Evolutionary conservation across 1,140 invertebrate species (phyloP), one percentile per base, ranked within the genome.

Genomic region (Cephus cinctus): DNA sequence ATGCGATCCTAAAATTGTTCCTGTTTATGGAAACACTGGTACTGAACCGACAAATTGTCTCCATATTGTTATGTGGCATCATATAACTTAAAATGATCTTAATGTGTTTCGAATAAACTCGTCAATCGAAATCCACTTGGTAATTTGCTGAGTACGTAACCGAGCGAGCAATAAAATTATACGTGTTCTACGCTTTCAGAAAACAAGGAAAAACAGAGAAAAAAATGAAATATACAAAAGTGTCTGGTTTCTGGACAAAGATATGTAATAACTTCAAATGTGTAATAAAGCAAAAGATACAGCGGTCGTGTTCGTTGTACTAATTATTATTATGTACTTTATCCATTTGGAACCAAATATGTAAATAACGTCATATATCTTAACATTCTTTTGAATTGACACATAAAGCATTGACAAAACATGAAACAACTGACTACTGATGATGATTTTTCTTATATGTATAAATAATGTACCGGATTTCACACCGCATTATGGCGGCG

Each of bases 241-340:
- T 31, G 42, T 43, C 46, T 20, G 11, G 50, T 59, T 60, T 56
- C 41, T 16, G 51, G 36, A 47, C 16, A 30, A 22, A 48, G 19
- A 45, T 54, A 42, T 61, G 59, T 61, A 61, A 43, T 48, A 38
- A 55, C 43, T 57, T 55, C 32, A 27, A 57, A 43, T 60, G 56
- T 56, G 45, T 50, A 63, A 64, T 64, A 64, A 64, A 63, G 31
- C 32, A 43, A 62, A 35, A 16, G 40, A 50, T 59, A 40, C 58
- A 47, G 34, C 6, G n/a, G n/a, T n/a, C n/a, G n/a, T n/a, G n/a
- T n/a, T n/a, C n/a, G n/a, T n/a, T n/a, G n/a, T n/a, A n/a, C n/a
- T n/a, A n/a, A n/a, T n/a, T n/a, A n/a, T n/a, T n/a, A n/a, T n/a
- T n/a, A n/a, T n/a, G n/a, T n/a, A n/a, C n/a, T n/a, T n/a, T n/a